These are phyloP conservation scores for Trichosurus vulpecula DNA, from an alignment of 2,797 vertebrate genomes.

Conservation along the genomic window DNA sequence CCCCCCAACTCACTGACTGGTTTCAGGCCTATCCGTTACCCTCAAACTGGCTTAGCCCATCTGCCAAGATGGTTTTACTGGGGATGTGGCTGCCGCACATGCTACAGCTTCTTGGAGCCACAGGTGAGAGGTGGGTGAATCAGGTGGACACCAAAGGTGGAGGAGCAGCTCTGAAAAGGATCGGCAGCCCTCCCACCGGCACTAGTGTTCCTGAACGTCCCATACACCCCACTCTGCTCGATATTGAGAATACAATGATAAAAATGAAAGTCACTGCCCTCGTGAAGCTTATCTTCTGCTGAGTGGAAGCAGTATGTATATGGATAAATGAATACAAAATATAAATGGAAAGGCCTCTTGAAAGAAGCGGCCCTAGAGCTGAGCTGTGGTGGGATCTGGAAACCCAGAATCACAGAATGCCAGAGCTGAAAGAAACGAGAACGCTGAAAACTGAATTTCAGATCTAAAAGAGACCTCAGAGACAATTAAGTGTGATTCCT, in stretches of 20 bases:
- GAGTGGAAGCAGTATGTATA: neutral
- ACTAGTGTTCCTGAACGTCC: neutral
- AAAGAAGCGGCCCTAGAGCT: neutral
- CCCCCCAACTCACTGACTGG: no score
- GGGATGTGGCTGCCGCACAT: no score
- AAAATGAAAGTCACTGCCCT: neutral
- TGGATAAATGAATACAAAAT: neutral
- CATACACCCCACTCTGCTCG: neutral
- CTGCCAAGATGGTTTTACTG: no score
- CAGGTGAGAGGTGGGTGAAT: neutral
- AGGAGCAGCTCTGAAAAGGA: neutral
- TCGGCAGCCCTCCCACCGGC: neutral
- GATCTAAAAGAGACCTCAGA: no score
- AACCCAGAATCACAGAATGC: no score
- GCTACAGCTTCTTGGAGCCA: neutral
- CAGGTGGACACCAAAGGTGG: neutral
- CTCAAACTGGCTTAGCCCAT: no score
- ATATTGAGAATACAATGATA: neutral
- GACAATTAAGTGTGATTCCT: neutral
- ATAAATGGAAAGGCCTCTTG: neutral
- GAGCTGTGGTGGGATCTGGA: neutral
- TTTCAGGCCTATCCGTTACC: no score
- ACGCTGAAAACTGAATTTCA: no score
- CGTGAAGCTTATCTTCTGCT: neutral
- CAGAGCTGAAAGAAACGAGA: no score